Base-by-base conservation (phyloP, 2,888 invertebrate species). In the Morinoia aosen region DNA sequence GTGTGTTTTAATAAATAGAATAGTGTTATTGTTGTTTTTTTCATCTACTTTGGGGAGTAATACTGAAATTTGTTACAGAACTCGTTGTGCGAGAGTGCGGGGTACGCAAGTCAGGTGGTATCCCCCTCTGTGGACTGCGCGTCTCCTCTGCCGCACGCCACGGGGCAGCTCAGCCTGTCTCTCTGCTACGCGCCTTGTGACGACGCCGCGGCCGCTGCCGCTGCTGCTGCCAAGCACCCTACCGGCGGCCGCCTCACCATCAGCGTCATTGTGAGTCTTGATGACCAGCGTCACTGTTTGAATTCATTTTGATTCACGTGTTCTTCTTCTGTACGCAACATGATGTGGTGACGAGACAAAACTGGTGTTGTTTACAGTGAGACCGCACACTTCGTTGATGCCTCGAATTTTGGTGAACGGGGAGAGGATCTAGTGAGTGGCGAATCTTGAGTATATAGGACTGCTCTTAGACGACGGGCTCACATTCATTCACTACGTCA, bases 161-260 rank as follows among this genome's bases (percentile, higher is more conserved):
- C 57, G 0, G 93, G 93, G 11, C 93, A 93, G 93, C 93, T 93
- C 93, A 93, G 57, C n/a, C 93, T 93, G 58, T 57, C 93, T 16
- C 93, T 93, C 57, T 48, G 16, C 90, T 90, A 93, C 93, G 33
- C 57, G 16, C 93, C 91, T 4, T 25, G 25, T 57, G n/a, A 33
- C 1, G 57, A 57, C 5, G 93, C 19, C 57, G n/a, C 33, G 25
- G 12, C 90, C 25, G 12, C 90, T 14, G 48, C 40, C 48, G 90
- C 16, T 48, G 48, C 90, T 19, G 48, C 90, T 2, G 48, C 11
- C 33, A 12, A 48, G 48, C 40, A 48, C 12, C 14, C 40, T 19
- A 19, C 40, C 7, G 57, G 93, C 19, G 93, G 93, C 19, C 39
- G 48, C 57, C 93, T 93, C 57, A 57, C 48, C 93, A 93, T 93